Evolutionary conservation across 2,888 invertebrate species (phyloP).

Genomic region (Agrotis clavis): DNA sequence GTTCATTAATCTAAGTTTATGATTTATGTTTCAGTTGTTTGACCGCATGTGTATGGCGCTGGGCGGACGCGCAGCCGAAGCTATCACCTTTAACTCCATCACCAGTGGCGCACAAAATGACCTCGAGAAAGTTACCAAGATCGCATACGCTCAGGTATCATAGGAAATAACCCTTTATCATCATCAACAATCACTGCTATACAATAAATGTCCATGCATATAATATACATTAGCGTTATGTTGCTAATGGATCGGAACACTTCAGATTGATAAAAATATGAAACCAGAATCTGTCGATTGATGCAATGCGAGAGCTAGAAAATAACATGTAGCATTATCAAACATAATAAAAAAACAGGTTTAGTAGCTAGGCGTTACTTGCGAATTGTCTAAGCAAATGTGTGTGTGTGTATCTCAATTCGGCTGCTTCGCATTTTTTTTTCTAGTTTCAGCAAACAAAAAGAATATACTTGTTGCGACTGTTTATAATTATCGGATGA

Average conservation of each 20-base stretch:
- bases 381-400: background rate
- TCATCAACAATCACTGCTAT: background rate
- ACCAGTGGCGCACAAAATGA: slow-evolving; percentile 99
- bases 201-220: background rate
- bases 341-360: background rate
- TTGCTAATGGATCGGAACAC: background rate
- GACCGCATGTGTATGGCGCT: slow-evolving; percentile 99
- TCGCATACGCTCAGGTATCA: slow-evolving; percentile 96
- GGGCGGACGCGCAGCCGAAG: slow-evolving; percentile 98
- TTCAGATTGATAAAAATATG: background rate
- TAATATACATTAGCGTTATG: background rate
- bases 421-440: background rate
- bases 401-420: background rate
- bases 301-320: background rate
- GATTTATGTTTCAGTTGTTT: slow-evolving; percentile 92
- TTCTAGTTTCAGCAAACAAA: background rate
- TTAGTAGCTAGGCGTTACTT: too few species aligned
- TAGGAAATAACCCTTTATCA: background rate
- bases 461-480: background rate
- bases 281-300: background rate
- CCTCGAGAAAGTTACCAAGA: slow-evolving; percentile 98
- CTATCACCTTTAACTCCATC: slow-evolving; percentile 96
- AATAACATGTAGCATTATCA: background rate
- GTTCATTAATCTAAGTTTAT: slow-evolving; percentile 2
- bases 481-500: background rate